These are phyloP conservation scores for Drosophila algonquin DNA, from an alignment of 2,888 invertebrate genomes.

Conservation along the genomic window DNA sequence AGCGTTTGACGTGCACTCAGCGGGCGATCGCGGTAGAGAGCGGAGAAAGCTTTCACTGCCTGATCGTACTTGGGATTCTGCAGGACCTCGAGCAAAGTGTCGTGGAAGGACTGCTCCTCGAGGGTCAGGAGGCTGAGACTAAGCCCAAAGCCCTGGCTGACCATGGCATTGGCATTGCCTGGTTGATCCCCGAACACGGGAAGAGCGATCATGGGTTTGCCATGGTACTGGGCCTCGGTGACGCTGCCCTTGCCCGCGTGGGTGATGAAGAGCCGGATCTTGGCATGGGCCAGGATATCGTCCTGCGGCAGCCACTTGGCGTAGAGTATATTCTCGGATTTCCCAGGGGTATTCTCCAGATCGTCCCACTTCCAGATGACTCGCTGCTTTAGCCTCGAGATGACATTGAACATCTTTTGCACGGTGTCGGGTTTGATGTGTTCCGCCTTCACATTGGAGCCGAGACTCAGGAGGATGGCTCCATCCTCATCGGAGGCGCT, in stretches of 20 bases:
- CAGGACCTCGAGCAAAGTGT: slow-evolving; percentile 64
- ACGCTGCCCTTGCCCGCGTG: slow-evolving; percentile 88
- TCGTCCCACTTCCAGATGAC: slow-evolving; percentile 89
- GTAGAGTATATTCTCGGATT: slow-evolving; percentile 83
- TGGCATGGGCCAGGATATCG: slow-evolving; percentile 87
- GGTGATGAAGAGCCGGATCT: slow-evolving; percentile 86
- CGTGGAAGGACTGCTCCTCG: slow-evolving; percentile 55
- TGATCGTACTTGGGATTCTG: slow-evolving; percentile 65
- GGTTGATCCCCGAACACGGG: slow-evolving; percentile 81
- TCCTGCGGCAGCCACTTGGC: slow-evolving; percentile 89
- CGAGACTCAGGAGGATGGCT: slow-evolving; percentile 83
- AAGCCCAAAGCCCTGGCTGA: slow-evolving; percentile 69
- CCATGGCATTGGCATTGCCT: slow-evolving; percentile 67
- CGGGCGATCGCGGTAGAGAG: slow-evolving; percentile 85
- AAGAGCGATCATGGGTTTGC: slow-evolving; percentile 85
- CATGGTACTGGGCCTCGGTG: slow-evolving; percentile 86
- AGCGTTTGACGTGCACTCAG: slow-evolving; percentile 85
- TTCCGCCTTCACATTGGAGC: slow-evolving; percentile 81
- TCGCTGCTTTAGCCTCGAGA: slow-evolving; percentile 86
- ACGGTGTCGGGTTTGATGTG: slow-evolving; percentile 85
- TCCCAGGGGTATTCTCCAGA: slow-evolving; percentile 84
- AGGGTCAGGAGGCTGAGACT: slow-evolving; percentile 55
- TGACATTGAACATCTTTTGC: slow-evolving; percentile 85
- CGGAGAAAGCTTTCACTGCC: slow-evolving; percentile 83
- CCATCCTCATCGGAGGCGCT: slow-evolving; percentile 82